phyloP scores from a whole-genome alignment of 2,888 invertebrate genomes.

The Pseudococcus viburni region DNA sequence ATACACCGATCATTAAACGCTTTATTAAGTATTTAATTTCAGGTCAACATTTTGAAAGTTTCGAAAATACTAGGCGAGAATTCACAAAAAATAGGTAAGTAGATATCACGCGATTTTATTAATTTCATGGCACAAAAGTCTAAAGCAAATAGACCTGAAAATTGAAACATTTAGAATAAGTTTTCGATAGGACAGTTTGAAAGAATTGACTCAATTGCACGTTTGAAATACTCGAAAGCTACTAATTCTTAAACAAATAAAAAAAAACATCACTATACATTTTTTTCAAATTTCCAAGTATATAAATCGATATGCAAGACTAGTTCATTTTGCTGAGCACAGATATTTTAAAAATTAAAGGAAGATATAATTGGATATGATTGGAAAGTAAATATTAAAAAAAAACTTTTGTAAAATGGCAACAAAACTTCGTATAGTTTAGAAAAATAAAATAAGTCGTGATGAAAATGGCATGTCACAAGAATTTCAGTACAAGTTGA shows the following conservation, averaged over 20 bases:
- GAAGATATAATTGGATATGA: slow-evolving; percentile 40
- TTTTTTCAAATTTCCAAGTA: neutral
- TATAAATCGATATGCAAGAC: slow-evolving; percentile 37
- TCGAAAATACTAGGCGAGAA: neutral
- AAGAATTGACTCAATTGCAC: slow-evolving; percentile 35
- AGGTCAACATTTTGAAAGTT: neutral
- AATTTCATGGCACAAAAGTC: neutral
- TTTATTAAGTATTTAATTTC: slow-evolving; percentile 6
- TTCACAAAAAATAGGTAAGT: neutral
- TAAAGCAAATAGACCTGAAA: neutral
- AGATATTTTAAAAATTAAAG: slow-evolving; percentile 25
- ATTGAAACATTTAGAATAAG: neutral
- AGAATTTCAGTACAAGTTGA: slow-evolving; percentile 15
- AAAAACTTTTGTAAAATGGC: neutral
- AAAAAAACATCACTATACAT: neutral
- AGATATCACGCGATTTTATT: slow-evolving; percentile 3
- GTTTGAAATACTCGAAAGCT: neutral
- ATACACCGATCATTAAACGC: neutral
- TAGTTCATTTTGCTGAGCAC: slow-evolving; percentile 7
- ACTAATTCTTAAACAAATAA: slow-evolving; percentile 38
- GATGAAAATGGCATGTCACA: slow-evolving; percentile 25
- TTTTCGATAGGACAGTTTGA: neutral
- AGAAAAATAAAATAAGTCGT: slow-evolving; percentile 5
- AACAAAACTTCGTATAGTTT: neutral
- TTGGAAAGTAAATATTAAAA: slow-evolving; percentile 7